Base-by-base conservation (phyloP, 2,888 invertebrate genomes). In the Metopia argyrocephala region DNA sequence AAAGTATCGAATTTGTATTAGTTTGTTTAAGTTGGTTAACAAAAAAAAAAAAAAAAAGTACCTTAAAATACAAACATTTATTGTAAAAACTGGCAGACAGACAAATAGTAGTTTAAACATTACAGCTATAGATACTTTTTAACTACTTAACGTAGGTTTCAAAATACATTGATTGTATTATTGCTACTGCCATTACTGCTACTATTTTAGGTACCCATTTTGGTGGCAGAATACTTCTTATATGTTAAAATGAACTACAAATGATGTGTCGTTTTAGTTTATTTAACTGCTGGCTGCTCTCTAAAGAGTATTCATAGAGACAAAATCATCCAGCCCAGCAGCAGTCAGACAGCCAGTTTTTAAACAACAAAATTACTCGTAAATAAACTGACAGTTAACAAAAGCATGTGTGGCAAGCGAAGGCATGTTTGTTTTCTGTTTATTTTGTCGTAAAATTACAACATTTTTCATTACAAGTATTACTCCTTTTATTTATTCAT, bases 1-100 rank as follows among this genome's bases (percentile, higher is more conserved):
- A 80, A 76, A 78, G 81, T 81, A 81, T 81, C 81, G 81, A 81
- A 81, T 81, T 81, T 81, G 81, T 81, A 81, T 81, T 81, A 81
- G 81, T 70, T n/a, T n/a, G n/a, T n/a, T n/a, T n/a, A 61, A 61
- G 65, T 74, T 59, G 45, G 27, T 66, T n/a, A 62, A 21, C 62
- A 31, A n/a, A 27, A n/a, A 38, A 38, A 50, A 12, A 21, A 18
- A 18, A 9, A n/a, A n/a, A n/a, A n/a, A n/a, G n/a, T n/a, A n/a
- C n/a, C n/a, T n/a, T n/a, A n/a, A n/a, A n/a, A n/a, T n/a, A 20
- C 57, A 21, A 31, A 31, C 23, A 70, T 31, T 61, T 50, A 23
- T 31, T 25, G 48, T 5, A 56, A 27, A 54, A 18, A 78, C 45
- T n/a, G 20, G 45, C 52, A 18, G 38, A 21, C 28, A 48, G 25